Percentiles rank a stretch among this genome's conserved stretches.
Conservation (phyloP, 2,888 invertebrate genomes). For the Agonopterix alstromeriana region DNA sequence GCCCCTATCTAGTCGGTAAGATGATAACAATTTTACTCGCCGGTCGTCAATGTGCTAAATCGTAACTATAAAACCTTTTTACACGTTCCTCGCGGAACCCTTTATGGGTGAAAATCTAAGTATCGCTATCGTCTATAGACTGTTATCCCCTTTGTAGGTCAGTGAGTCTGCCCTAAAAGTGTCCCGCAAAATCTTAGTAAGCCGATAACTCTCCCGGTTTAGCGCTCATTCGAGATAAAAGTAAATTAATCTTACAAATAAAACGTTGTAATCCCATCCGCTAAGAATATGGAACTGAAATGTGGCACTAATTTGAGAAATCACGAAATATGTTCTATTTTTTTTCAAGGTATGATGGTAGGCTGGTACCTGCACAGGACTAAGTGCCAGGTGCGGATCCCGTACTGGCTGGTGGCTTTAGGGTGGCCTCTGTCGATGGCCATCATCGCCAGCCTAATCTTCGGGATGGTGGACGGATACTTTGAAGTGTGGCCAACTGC, state of each 20-base stretch:
- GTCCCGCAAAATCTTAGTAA: constrained; percentile 30
- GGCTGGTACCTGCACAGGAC: constrained; percentile 84
- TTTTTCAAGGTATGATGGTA: constrained; percentile 77
- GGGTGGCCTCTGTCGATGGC: constrained; percentile 79
- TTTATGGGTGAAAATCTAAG: constrained; percentile 12
- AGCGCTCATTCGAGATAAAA: constrained; percentile 12
- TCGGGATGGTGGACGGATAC: constrained; percentile 81
- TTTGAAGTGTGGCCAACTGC: constrained; percentile 81
- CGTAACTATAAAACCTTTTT: constrained; percentile 1
- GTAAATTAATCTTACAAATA: constrained; percentile 10
- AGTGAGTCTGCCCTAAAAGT: constrained; percentile 29
- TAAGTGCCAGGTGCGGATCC: constrained; percentile 79
- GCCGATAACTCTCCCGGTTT: constrained; percentile 27
- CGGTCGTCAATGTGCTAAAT: background rate
- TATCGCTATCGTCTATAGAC: constrained; percentile 12
- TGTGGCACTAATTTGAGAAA: background rate
- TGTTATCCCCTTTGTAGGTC: constrained; percentile 25
- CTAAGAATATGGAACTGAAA: background rate
- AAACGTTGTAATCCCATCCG: background rate
- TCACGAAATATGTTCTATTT: background rate
- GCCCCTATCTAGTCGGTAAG: constrained; percentile 86
- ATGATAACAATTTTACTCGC: constrained; percentile 6
- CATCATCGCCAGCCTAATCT: constrained; percentile 79
- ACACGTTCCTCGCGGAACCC: constrained; percentile 1
- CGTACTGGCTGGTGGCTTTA: constrained; percentile 69